Base-by-base conservation (phyloP, 2,888 invertebrate genomes). In the Limnephilus auricula region DNA sequence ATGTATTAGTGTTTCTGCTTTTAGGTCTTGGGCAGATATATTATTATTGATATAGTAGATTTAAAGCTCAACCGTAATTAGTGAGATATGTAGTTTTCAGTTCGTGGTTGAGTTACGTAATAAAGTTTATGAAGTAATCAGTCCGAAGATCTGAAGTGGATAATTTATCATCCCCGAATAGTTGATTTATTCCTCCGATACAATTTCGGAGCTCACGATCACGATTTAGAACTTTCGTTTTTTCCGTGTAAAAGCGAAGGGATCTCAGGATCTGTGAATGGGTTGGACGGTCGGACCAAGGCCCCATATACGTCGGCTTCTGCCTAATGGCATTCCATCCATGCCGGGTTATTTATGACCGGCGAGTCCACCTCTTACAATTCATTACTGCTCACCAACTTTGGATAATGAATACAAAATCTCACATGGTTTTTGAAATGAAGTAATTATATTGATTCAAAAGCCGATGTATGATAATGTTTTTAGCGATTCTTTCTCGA, bases 191-290 rank as follows among this genome's bases (percentile, higher is more conserved):
- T 40, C 86, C 45, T 30, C 31, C 31, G 45, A 31, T 50, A 50
- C 86, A 86, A 50, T 40, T 86, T 32, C 50, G 18, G 50, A 40
- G 86, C 31, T 86, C 86, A 86, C 86, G 84, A 84, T 84, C 84
- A 84, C 84, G 86, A 86, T 86, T 86, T 32, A 50, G 86, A 50
- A 86, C 86, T 86, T 86, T 86, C 86, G 86, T 86, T 86, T 86
- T 86, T 86, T 86, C 50, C 86, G 86, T 86, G 32, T 50, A 86
- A 86, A 86, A 86, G 86, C 50, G 50, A 86, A 86, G 86, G 86
- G 86, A 86, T 37, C 45, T 45, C 86, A 50, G 86, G 86, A 50
- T 86, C n/a, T 86, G 32, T 86, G 86, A 86, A 86, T 86, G 86
- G 50, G 45, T 25, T 30, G 34, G 83, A 34, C 4, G 18, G 83